Evolutionary conservation across 2,888 invertebrate species (phyloP), one percentile per base, ranked within the genome.

Genomic region (Incurvaria masculella): DNA sequence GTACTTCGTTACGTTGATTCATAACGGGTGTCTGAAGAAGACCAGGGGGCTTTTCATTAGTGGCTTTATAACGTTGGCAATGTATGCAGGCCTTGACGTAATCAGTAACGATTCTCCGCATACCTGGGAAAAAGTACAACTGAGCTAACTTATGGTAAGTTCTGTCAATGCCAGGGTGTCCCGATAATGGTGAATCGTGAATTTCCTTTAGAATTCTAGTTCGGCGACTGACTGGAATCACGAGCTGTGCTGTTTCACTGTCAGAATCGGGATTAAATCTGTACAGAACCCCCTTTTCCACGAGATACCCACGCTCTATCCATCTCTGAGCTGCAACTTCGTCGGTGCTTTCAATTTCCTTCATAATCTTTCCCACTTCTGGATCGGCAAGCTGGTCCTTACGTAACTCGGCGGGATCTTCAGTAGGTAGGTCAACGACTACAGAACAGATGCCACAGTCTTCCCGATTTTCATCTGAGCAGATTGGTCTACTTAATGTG

Each of bases 401-500:
- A 2, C 56, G 51, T 1, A 56, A 19, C 6, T 55, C 52, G 1
- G 17, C 19, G 3, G 55, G 23, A n/a, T 21, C 45, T 1, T 42
- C 23, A 4, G 18, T 41, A 2, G 56, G 58, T 2, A 54, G 6
- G 44, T 57, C 56, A 1, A 54, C 27, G 2, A 45, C 41, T 2
- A 55, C 51, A 3, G 53, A 18, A 19, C 57, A 58, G 18, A 56
- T n/a, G 6, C 39, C 52, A 48, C 55, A 56, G 5, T 26, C 23
- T 1, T 33, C 47, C 19, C 17, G 14, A 5, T 23, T 11, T 39
- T 39, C 20, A 41, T 6, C 23, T 8, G 4, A 3, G 39, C 38
- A 20, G 4, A 38, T 14, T 20, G 57, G 57, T 4, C 55, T 49
- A 19, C 62, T 64, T 3, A 72, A 51, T 0, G 61, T 59, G 52